Conservation (phyloP, 2,113 vertebrate species). For the Sapayoa aenigma region DNA sequence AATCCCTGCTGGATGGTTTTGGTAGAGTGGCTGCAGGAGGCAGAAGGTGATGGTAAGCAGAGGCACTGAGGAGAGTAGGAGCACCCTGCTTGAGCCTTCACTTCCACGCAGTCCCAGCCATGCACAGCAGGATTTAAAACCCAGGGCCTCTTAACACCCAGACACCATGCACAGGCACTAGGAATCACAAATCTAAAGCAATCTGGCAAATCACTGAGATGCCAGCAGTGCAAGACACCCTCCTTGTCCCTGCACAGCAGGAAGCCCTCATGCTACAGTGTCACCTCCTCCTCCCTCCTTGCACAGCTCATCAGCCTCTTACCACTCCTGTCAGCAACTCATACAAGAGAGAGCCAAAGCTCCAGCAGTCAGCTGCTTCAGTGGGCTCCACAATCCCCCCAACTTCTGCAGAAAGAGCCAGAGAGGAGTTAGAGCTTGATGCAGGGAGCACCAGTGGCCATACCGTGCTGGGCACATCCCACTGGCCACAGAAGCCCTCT, state of each 20-base stretch:
- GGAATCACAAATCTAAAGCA: neutral
- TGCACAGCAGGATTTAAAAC: neutral
- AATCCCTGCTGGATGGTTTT: conserved; percentile 90
- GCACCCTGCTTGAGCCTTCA: neutral
- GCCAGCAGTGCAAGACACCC: neutral
- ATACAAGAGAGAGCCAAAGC: conserved; percentile 90
- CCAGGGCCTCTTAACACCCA: neutral
- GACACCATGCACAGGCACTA: neutral
- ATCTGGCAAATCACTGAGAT: neutral
- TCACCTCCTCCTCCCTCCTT: neutral
- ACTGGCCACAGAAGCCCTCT: neutral
- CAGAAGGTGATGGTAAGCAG: neutral
- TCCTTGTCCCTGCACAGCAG: neutral
- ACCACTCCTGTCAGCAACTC: conserved; percentile 93
- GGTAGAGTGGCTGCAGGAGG: conserved; percentile 83
- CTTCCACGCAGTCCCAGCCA: neutral
- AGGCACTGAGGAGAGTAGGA: neutral
- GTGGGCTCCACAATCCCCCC: conserved; percentile 85
- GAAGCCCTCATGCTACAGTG: neutral
- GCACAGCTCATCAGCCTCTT: conserved; percentile 37
- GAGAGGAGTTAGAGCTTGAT: neutral
- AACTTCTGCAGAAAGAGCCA: conserved; percentile 80
- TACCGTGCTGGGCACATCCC: neutral
- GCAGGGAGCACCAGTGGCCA: neutral
- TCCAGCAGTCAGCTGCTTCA: conserved; percentile 97